phyloP scores from a whole-genome alignment of 2,888 invertebrate species.

The Lydus trimaculatus region DNA sequence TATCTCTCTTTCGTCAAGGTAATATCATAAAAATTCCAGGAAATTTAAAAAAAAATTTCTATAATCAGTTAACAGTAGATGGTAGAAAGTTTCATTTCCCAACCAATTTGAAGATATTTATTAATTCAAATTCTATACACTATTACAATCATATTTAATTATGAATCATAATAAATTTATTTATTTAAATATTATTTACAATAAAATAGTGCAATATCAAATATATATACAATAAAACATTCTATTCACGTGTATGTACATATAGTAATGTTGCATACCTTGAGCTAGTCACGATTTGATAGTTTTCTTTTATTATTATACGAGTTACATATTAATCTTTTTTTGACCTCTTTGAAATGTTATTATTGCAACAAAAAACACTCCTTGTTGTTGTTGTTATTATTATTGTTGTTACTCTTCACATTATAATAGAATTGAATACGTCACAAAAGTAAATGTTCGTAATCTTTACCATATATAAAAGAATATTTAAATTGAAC shows the following conservation, averaged over 20 bases:
- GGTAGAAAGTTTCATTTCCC: neutral
- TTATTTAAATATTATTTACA: neutral
- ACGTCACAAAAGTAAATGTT: no score
- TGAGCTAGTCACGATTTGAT: conserved; percentile 28
- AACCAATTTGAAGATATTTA: neutral
- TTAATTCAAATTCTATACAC: neutral
- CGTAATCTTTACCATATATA: no score
- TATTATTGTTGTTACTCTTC: neutral
- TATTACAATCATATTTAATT: neutral
- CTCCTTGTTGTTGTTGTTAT: conserved; percentile 16
- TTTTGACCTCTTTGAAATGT: conserved; percentile 21
- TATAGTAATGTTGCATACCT: conserved; percentile 26
- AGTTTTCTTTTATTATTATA: conserved; percentile 12
- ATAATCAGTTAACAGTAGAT: neutral
- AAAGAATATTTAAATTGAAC: no score
- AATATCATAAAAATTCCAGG: neutral
- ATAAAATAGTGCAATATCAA: neutral
- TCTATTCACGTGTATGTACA: conserved; percentile 17
- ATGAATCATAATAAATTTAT: neutral
- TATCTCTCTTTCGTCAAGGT: neutral
- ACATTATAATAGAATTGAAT: no score
- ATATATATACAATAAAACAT: conserved; percentile 24
- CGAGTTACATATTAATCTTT: conserved; percentile 12
- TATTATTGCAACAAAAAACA: conserved; percentile 14
- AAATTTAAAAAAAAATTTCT: neutral